Base-by-base conservation (phyloP, 2,888 invertebrate genomes). In the Neoascia interrupta region DNA sequence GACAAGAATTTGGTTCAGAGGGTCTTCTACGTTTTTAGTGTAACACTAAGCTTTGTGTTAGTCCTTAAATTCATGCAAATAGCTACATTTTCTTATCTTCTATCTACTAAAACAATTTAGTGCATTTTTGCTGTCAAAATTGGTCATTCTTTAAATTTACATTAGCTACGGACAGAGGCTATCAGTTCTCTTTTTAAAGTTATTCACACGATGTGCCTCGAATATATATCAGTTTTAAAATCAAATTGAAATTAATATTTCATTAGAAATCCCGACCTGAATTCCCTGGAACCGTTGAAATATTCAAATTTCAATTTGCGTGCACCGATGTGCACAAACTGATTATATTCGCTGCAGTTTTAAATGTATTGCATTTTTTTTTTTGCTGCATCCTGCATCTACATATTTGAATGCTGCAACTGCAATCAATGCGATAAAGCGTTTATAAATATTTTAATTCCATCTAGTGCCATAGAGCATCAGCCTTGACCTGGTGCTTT, bases 161-260 rank as follows among this genome's bases (percentile, higher is more conserved):
- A n/a, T n/a, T n/a, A n/a, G n/a, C n/a, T n/a, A n/a, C n/a, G n/a
- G n/a, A n/a, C n/a, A n/a, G n/a, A n/a, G n/a, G n/a, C n/a, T n/a
- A n/a, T n/a, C n/a, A n/a, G n/a, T n/a, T n/a, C n/a, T n/a, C n/a
- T n/a, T n/a, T n/a, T n/a, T n/a, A n/a, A n/a, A n/a, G n/a, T n/a
- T n/a, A 31, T 31, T n/a, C 31, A 8, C 31, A 31, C 8, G 31
- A 31, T n/a, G n/a, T 31, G n/a, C 8, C 19, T 49, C 34, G 49
- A 49, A 28, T 43, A 70, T 60, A 60, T 79, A 79, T 79, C 79
- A 15, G 61, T 54, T 79, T 56, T 54, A 31, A 76, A 66, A 79
- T 79, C 73, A 79, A 73, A 73, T 73, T 72, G 61, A 79, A 79
- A 79, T 79, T 79, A 79, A 79, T 79, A 73, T 73, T 79, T 73